Evolutionary conservation across 2,797 vertebrate genomes (phyloP), one percentile per base, ranked within the genome.

Genomic region (Falco berigora): DNA sequence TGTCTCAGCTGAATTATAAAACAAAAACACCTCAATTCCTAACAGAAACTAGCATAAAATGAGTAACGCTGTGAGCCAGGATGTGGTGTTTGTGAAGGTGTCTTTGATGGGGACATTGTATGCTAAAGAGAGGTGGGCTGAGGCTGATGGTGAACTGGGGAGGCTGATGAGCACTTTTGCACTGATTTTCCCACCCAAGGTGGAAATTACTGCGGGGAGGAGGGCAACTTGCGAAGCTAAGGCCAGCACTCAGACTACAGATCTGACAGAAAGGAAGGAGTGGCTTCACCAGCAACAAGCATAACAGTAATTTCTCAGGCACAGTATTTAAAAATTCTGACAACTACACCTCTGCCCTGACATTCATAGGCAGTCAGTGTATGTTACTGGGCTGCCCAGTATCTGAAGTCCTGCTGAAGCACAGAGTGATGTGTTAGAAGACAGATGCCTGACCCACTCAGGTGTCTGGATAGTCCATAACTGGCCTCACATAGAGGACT

Each of bases 1-100:
- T 36, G 58, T 58, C 88, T 92, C 63, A 72, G 61, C 24, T 79
- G 84, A 83, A 87, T 22, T 85, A 30, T 74, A 71, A 90, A 93
- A 64, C 56, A 92, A 74, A 92, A 93, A 21, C 49, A 88, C 64
- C 50, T 74, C 1, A 0, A 61, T 90, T 40, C 64, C 86, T 89
- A 80, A 9, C 42, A 86, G 56, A 71, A 72, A 56, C 56, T 52
- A 64, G 4, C 9, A 56, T 16, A 78, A 90, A 87, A 55, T 3
- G 10, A 88, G 9, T 42, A 61, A 73, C 36, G 77, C 32, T 85
- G 20, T 40, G 38, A 86, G 28, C 14, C 10, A 22, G 30, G 22
- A 25, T 58, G 44, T 61, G 25, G 25, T 62, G 24, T 49, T 74
- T 47, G 12, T 47, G 63, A 76, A 66, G 24, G 16, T 67, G 44